Conservation (phyloP, 2,113 vertebrate genomes). For the Hirundichthys speculiger region DNA sequence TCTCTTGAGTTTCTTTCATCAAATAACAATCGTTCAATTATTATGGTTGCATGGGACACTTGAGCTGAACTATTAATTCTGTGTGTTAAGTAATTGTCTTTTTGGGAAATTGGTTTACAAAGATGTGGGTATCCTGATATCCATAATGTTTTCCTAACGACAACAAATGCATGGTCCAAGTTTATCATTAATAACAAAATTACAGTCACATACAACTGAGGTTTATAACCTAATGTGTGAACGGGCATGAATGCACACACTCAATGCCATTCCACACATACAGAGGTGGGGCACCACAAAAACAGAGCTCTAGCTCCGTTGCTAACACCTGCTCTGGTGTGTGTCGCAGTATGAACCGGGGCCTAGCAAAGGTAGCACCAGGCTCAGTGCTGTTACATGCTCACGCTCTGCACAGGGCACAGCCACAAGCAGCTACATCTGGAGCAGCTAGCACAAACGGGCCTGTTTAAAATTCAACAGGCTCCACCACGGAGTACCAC, state of each 20-base stretch:
- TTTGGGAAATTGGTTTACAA: neutral
- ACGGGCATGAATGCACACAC: neutral
- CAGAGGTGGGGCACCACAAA: slow-evolving; percentile 10
- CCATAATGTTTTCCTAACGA: neutral
- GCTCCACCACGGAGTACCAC: slow-evolving; percentile 45
- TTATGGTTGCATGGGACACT: neutral
- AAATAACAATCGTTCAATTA: slow-evolving; percentile 15
- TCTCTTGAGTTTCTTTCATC: neutral
- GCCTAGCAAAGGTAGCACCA: slow-evolving; percentile 30
- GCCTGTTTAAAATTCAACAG: slow-evolving; percentile 71
- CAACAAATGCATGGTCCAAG: slow-evolving; percentile 1
- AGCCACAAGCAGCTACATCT: slow-evolving; percentile 30
- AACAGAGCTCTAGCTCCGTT: slow-evolving; percentile 7
- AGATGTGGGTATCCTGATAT: neutral
- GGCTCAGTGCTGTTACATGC: slow-evolving; percentile 26
- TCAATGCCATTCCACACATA: neutral
- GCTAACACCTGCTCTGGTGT: slow-evolving; percentile 42
- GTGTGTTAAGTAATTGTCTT: neutral
- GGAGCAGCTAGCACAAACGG: slow-evolving; percentile 39
- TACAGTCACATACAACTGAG: slow-evolving; percentile 3
- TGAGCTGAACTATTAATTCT: no score
- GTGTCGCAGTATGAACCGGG: slow-evolving; percentile 63
- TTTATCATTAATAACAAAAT: slow-evolving; percentile 21
- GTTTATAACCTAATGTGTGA: neutral
- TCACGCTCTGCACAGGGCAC: slow-evolving; percentile 7